These are phyloP conservation scores for Heliothis subflexa DNA, from an alignment of 1,140 invertebrate species.

Conservation along the genomic window DNA sequence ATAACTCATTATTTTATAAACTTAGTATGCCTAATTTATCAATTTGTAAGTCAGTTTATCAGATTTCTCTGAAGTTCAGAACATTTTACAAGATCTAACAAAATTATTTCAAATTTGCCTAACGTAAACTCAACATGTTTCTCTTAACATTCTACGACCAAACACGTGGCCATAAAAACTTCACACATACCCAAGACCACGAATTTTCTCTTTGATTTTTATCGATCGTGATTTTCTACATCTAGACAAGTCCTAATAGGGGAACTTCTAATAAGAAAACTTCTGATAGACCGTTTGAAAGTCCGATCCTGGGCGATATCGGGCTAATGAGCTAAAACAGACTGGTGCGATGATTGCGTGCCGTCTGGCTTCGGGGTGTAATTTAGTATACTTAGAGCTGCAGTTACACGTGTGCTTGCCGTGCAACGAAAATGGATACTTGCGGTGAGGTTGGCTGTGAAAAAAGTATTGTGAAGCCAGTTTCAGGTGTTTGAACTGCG, in stretches of 20 bases:
- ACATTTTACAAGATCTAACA: not conserved
- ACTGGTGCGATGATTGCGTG: constrained; percentile 61
- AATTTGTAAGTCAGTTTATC: too few species aligned
- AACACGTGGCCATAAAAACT: constrained; percentile 19
- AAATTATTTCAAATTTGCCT: not conserved
- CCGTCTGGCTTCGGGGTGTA: constrained; percentile 44
- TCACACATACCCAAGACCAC: constrained; percentile 1
- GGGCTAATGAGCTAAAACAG: constrained; percentile 71
- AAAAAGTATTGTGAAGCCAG: not conserved
- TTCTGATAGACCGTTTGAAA: constrained; percentile 80
- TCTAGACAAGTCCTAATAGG: constrained; percentile 74
- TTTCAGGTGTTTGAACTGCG: not conserved
- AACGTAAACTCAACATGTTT: constrained; percentile 4
- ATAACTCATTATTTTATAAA: not conserved
- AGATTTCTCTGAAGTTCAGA: too few species aligned
- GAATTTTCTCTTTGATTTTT: constrained; percentile 66
- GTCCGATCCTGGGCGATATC: constrained; percentile 73
- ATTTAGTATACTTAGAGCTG: constrained; percentile 21
- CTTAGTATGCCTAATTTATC: too few species aligned
- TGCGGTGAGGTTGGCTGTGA: not conserved
- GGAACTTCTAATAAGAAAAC: constrained; percentile 85
- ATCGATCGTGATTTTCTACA: constrained; percentile 66
- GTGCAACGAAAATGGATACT: not conserved
- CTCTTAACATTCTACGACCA: not conserved
- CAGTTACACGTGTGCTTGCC: not conserved